Percentiles rank a stretch among this genome's conserved stretches.
These are phyloP conservation scores for Drosophila tropicalis DNA, from an alignment of 1,140 invertebrate genomes.

Conservation along the genomic window DNA sequence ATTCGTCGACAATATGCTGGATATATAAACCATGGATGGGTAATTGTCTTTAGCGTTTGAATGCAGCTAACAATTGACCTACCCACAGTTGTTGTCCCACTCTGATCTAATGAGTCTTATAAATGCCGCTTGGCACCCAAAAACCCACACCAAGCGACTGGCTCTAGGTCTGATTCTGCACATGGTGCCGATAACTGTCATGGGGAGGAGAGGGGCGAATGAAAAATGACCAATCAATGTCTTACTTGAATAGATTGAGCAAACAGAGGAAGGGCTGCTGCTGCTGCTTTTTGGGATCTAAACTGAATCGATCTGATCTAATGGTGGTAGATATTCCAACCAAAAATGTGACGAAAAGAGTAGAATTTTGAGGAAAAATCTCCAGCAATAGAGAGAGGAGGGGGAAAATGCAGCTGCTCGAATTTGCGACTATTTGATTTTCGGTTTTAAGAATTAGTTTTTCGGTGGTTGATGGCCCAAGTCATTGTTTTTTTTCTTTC, in stretches of 20 bases:
- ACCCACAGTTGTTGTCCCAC: constrained; percentile 43
- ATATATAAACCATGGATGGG: too few species aligned
- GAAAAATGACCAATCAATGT: constrained; percentile 82
- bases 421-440: constrained; percentile 51
- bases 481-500: constrained; percentile 3
- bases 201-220: constrained; percentile 49
- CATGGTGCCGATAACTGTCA: constrained; percentile 70
- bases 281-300: constrained; percentile 25
- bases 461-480: constrained; percentile 19
- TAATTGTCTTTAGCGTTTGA: constrained; percentile 4
- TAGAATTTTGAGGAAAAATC: constrained; percentile 64
- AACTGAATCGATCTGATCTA: constrained; percentile 10
- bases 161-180: constrained; percentile 7
- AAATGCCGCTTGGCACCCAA: constrained; percentile 44
- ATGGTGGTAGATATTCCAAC: constrained; percentile 54
- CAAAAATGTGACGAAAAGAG: constrained; percentile 76
- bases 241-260: constrained; percentile 66
- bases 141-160: constrained; percentile 9
- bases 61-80: constrained; percentile 2
- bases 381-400: neutral
- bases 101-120: constrained; percentile 71
- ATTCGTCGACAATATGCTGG: neutral
- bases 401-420: constrained; percentile 67
- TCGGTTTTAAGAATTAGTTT: constrained; percentile 20
- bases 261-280: constrained; percentile 40